Conservation (phyloP, 2,888 invertebrate genomes). For the Xestia xanthographa region DNA sequence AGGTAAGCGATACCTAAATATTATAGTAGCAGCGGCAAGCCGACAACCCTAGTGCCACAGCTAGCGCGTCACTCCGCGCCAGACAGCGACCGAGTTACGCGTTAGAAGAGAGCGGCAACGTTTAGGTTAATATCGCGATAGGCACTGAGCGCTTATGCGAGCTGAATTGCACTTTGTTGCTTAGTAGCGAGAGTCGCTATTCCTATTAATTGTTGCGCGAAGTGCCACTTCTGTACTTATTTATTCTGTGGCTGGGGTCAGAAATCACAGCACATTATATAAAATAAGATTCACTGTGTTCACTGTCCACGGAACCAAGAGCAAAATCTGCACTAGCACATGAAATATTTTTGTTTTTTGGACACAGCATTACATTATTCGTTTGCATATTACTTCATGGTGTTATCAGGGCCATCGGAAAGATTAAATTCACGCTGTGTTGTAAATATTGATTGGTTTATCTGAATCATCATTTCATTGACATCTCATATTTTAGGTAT, state of each 20-base stretch:
- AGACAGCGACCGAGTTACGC: too few species aligned
- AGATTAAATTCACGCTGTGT: background rate
- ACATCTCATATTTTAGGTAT: constrained; percentile 65
- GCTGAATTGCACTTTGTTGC: too few species aligned
- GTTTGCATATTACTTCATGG: constrained; percentile 11
- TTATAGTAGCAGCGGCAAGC: too few species aligned
- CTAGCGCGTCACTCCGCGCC: too few species aligned
- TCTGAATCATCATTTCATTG: constrained; percentile 63
- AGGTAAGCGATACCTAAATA: too few species aligned
- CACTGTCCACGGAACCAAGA: background rate
- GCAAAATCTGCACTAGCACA: background rate
- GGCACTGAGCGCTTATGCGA: too few species aligned
- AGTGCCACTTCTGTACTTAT: too few species aligned
- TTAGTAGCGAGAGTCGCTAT: too few species aligned
- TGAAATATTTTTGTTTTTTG: background rate
- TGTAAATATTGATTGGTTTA: background rate
- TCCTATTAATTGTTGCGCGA: too few species aligned
- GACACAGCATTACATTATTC: background rate
- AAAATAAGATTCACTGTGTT: background rate
- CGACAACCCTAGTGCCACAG: too few species aligned
- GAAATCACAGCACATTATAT: background rate
- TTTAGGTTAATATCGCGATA: too few species aligned
- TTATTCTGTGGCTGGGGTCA: background rate
- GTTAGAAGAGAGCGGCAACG: too few species aligned
- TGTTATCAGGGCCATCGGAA: background rate